Evolutionary conservation across 2,888 invertebrate species (phyloP).

Genomic region (Erebia aethiops): DNA sequence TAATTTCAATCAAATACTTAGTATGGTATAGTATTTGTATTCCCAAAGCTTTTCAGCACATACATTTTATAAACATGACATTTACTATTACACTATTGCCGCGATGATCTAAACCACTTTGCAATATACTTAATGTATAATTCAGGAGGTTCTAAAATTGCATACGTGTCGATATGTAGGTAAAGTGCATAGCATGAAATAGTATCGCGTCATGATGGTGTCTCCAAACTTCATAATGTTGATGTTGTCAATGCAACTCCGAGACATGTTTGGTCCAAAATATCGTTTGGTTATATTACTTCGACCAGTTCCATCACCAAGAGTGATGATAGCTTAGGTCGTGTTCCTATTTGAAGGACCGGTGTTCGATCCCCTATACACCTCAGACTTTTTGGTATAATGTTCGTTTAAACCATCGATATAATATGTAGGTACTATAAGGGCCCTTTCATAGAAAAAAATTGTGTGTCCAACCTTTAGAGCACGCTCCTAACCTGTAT

Average conservation of each 20-base stretch:
- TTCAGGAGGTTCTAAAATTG: constrained; percentile 10
- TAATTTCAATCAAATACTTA: not conserved
- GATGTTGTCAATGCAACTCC: not conserved
- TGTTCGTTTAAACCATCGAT: too few relatives aligned
- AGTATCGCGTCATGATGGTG: constrained; percentile 4
- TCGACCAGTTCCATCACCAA: not conserved
- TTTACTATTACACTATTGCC: constrained; percentile 15
- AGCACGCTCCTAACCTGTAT: too few relatives aligned
- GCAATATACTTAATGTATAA: constrained; percentile 10
- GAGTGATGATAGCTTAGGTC: too few relatives aligned
- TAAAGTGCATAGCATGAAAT: constrained; percentile 13
- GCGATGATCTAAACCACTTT: constrained; percentile 18
- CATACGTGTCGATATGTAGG: constrained; percentile 1
- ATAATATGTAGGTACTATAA: too few relatives aligned
- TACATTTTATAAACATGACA: not conserved
- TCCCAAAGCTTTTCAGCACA: not conserved
- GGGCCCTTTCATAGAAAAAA: too few relatives aligned
- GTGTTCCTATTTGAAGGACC: too few relatives aligned
- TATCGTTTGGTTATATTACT: not conserved
- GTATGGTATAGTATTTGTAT: not conserved
- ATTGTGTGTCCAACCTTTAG: too few relatives aligned
- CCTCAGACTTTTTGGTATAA: too few relatives aligned
- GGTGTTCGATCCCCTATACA: too few relatives aligned
- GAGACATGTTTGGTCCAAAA: too few relatives aligned
- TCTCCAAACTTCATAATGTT: not conserved